Percentiles rank a stretch among this genome's conserved stretches.
Evolutionary conservation across 2,797 vertebrate species (phyloP).

Genomic region (Glyptemys insculpta): DNA sequence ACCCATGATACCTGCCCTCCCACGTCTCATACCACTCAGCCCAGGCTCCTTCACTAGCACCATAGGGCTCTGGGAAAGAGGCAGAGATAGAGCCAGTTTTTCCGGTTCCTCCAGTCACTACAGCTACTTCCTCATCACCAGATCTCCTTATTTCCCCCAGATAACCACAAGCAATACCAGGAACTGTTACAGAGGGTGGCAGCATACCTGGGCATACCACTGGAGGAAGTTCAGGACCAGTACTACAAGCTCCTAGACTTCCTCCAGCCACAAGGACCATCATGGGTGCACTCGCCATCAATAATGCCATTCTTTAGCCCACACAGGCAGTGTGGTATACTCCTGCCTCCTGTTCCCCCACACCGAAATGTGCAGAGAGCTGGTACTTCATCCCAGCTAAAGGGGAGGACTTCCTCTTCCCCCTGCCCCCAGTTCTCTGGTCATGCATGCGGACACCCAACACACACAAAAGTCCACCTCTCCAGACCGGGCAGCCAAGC

Average conservation of each 20-base stretch:
- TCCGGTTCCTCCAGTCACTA: background rate
- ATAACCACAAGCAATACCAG: background rate
- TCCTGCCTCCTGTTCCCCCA: background rate
- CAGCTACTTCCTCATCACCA: background rate
- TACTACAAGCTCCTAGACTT: background rate
- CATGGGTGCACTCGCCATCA: background rate
- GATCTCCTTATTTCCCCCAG: background rate
- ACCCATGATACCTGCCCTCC: background rate
- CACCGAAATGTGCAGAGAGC: background rate
- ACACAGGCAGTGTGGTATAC: background rate
- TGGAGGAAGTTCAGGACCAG: background rate
- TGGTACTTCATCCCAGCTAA: background rate
- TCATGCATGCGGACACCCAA: too few relatives aligned
- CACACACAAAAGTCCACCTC: too few relatives aligned
- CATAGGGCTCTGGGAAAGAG: background rate
- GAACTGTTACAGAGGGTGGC: too few relatives aligned
- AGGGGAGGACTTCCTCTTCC: background rate
- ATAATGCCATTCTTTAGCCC: background rate
- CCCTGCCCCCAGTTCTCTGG: too few relatives aligned
- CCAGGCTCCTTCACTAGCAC: background rate
- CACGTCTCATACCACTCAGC: background rate
- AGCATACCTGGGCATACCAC: background rate
- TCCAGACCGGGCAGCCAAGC: too few relatives aligned
- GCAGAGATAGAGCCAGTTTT: background rate
- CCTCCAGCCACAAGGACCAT: background rate